A percentile compares a stretch with the other conserved stretches of the same genome.
Evolutionary conservation across 2,888 invertebrate species (phyloP).

Genomic region (Listrodromus nycthemerus): DNA sequence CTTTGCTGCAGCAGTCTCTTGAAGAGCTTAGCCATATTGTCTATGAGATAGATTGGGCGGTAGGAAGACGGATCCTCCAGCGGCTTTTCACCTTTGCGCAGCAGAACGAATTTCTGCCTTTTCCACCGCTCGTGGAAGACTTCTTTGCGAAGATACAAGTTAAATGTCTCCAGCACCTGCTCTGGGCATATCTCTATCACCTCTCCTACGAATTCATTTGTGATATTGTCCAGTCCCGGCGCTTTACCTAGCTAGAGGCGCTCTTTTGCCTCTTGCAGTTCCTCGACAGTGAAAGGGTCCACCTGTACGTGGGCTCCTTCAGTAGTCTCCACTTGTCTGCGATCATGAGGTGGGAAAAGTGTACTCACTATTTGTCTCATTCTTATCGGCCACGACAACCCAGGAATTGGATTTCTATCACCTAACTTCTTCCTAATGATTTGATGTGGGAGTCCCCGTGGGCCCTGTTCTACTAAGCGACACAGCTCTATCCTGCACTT

Average conservation of each 20-base stretch:
- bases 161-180: constrained; percentile 47
- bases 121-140: constrained; percentile 53
- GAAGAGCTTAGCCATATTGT: constrained; percentile 43
- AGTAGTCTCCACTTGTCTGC: constrained; percentile 6
- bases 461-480: constrained; percentile 57
- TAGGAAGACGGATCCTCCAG: constrained; percentile 53
- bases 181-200: constrained; percentile 35
- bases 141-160: constrained; percentile 46
- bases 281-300: constrained; percentile 18
- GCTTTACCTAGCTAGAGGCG: constrained; percentile 26
- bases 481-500: constrained; percentile 53
- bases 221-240: constrained; percentile 38
- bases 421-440: constrained; percentile 60
- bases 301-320: not conserved
- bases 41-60: constrained; percentile 52
- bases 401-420: constrained; percentile 36
- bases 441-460: constrained; percentile 62
- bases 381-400: constrained; percentile 60
- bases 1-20: constrained; percentile 35
- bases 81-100: constrained; percentile 60
- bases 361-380: constrained; percentile 61
- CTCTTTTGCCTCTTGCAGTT: constrained; percentile 14
- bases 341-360: constrained; percentile 54
- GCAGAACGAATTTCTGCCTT: constrained; percentile 50
- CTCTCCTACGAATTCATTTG: constrained; percentile 42